These are phyloP conservation scores for Lamellibrachia luymesi DNA, from an alignment of 1,140 invertebrate genomes.

Conservation along the genomic window DNA sequence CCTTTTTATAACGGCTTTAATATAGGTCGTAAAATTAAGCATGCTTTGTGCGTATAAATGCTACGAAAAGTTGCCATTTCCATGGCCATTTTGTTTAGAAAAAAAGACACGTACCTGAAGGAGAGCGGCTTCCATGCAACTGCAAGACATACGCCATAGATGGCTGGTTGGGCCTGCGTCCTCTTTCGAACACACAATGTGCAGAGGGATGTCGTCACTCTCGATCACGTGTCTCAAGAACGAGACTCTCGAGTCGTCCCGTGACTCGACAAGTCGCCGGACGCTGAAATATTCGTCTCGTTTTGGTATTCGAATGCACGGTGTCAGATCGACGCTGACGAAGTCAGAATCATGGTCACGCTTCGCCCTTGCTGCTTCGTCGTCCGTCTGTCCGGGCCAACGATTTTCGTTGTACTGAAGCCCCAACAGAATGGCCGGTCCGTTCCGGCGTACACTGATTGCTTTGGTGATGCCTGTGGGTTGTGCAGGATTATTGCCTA, in stretches of 20 bases:
- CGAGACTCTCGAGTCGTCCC: neutral
- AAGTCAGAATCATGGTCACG: neutral
- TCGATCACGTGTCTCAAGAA: neutral
- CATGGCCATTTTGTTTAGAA: neutral
- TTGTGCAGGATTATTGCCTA: neutral
- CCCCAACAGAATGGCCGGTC: neutral
- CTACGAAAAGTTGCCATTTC: too few relatives aligned
- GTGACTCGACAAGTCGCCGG: neutral
- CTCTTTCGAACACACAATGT: neutral
- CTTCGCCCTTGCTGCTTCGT: neutral
- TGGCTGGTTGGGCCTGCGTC: neutral
- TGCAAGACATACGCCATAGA: neutral
- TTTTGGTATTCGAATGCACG: neutral
- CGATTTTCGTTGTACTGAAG: neutral
- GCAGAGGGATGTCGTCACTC: neutral
- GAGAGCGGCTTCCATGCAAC: neutral
- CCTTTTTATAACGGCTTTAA: too few relatives aligned
- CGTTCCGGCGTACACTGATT: neutral
- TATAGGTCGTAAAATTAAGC: too few relatives aligned
- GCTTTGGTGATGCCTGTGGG: neutral
- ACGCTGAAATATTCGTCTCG: neutral
- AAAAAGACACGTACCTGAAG: neutral
- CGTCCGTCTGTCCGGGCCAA: neutral
- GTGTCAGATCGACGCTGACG: neutral
- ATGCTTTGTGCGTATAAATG: too few relatives aligned